phyloP scores from a whole-genome alignment of 2,797 vertebrate species.

The Bradypus variegatus region DNA sequence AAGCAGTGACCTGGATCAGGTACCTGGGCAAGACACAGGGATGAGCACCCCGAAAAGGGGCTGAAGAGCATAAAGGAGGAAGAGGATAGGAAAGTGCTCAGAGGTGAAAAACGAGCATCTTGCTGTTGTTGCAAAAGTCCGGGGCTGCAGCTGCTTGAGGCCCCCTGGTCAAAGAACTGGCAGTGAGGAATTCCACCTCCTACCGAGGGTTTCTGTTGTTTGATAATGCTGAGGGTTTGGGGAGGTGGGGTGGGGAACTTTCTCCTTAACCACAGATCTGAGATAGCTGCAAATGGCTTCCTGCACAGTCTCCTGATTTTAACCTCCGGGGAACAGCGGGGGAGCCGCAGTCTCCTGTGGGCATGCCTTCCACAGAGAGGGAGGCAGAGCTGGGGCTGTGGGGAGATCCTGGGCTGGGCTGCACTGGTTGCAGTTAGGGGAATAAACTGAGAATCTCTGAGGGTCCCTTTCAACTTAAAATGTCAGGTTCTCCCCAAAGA shows the following conservation, averaged over 20 bases:
- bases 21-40: not conserved
- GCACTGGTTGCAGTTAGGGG: not conserved
- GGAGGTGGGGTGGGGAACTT: not conserved
- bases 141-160: not conserved
- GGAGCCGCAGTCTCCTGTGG: not conserved
- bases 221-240: not conserved
- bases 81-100: not conserved
- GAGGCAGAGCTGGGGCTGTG: not conserved
- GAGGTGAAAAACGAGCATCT: conserved; percentile 24
- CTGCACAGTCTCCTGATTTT: not conserved
- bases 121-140: not conserved
- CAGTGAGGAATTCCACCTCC: not conserved
- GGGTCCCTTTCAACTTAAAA: not conserved
- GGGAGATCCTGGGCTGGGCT: not conserved
- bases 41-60: not conserved
- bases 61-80: not conserved
- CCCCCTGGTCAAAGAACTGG: not conserved
- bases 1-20: not conserved
- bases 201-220: not conserved
- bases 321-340: not conserved
- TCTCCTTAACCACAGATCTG: conserved; percentile 8
- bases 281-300: conserved; percentile 16
- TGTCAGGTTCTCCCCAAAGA: not conserved
- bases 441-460: not conserved
- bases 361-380: not conserved